Evolutionary conservation across 2,797 vertebrate genomes (phyloP).

Genomic region (Hippopotamyrus pictus): DNA sequence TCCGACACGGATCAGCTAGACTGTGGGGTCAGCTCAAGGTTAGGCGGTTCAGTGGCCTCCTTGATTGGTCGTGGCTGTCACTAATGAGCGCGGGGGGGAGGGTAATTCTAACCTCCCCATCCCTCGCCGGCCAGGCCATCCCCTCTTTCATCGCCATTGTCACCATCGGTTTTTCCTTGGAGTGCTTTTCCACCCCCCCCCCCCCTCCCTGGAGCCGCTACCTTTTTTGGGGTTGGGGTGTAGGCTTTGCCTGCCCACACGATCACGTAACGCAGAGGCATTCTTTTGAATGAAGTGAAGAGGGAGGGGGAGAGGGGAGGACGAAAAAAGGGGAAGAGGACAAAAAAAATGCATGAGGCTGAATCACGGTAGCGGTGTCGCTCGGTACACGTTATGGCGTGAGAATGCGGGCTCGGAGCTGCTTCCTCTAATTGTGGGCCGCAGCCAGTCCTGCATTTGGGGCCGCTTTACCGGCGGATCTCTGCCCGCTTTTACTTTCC

Average conservation of each 20-base stretch:
- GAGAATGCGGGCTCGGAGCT: constrained; percentile 38
- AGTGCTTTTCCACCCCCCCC: constrained; percentile 39
- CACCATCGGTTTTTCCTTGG: constrained; percentile 29
- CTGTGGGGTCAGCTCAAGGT: constrained; percentile 58
- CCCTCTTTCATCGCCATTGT: constrained; percentile 33
- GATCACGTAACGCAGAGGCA: constrained; percentile 47
- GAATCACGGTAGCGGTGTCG: constrained; percentile 17
- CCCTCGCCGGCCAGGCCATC: constrained; percentile 25
- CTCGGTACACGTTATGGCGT: constrained; percentile 28
- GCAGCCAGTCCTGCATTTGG: constrained; percentile 53
- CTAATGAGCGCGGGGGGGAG: constrained; percentile 43
- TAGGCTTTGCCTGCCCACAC: constrained; percentile 33
- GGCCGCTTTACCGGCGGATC: constrained; percentile 54
- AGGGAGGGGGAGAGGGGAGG: constrained; percentile 32
- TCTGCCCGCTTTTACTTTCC: constrained; percentile 49
- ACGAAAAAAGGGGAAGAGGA: constrained; percentile 27
- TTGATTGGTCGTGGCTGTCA: constrained; percentile 49
- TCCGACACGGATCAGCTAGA: constrained; percentile 49
- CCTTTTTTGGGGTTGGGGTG: constrained; percentile 38
- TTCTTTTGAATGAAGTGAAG: constrained; percentile 35
- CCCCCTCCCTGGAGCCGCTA: constrained; percentile 30
- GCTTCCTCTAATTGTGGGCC: constrained; percentile 50
- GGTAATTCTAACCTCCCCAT: constrained; percentile 42
- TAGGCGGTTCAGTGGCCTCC: constrained; percentile 50
- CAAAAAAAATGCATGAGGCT: constrained; percentile 19